Base-by-base conservation (phyloP, 2,888 invertebrate species). In the Schizotus pectinicornis region DNA sequence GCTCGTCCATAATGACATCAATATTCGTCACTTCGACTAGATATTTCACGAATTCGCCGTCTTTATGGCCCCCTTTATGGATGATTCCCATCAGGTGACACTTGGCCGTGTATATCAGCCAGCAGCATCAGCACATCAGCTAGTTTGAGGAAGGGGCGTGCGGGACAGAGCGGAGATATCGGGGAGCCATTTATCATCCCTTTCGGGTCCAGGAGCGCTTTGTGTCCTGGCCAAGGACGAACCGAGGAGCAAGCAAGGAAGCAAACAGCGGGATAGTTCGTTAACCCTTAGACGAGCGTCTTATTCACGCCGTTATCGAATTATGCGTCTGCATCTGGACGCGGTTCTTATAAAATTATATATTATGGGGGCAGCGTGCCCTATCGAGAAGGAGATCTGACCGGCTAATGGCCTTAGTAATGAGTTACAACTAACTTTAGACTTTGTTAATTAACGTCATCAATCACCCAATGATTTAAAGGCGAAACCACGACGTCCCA, bases 141-240 rank as follows among this genome's bases (percentile, higher is more conserved):
- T 38, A 46, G 53, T 53, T 53, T 53, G 46, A 22, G 22, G 13
- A 39, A 35, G 47, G 54, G 30, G 13, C 8, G 45, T 9, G 47
- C 41, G 35, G 54, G 11, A 22, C 22, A 22, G 33, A 12, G 13
- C 9, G 46, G 55, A 47, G 63, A 56, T 64, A 67, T 63, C 64
- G 65, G 59, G 52, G 60, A 60, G 60, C 63, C 67, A 71, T 72
- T 70, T 68, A 71, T 72, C 72, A 72, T 71, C 62, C 67, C 67
- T 65, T 69, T 68, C 68, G 59, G 60, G 64, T 55, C 61, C 66
- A 62, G 65, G 62, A 62, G 50, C 59, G 67, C 62, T 67, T 71
- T 73, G 64, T 68, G 67, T 64, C 67, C 67, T 63, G 62, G 58
- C 62, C 63, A 71, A 70, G 68, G 70, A 69, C 67, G 71, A 70